Conservation (phyloP, 64 coral and sea anemone genomes). For the Catalaphyllia jardinei region DNA sequence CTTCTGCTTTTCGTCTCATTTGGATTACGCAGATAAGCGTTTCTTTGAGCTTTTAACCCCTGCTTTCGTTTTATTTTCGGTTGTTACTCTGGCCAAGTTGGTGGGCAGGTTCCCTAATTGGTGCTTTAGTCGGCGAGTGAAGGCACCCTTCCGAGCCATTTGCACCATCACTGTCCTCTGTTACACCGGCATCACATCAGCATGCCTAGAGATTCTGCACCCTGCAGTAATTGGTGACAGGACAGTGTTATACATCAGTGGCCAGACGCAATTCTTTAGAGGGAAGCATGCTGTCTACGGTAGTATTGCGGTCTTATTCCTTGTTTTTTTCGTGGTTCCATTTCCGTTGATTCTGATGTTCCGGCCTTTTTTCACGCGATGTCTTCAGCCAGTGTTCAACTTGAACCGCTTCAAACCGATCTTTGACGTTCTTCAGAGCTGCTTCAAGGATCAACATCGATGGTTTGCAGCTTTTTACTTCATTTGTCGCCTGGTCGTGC, state of each 20-base stretch:
- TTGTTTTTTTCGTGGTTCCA: conserved; percentile 17
- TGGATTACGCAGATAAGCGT: conserved; percentile 70
- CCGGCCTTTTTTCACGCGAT: conserved; percentile 3
- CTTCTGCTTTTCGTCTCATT: conserved; percentile 28
- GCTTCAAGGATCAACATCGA: conserved; percentile 68
- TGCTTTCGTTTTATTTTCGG: neutral
- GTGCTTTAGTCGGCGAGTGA: conserved; percentile 77
- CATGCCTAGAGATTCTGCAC: conserved; percentile 59
- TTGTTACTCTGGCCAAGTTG: conserved; percentile 1
- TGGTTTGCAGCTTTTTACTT: conserved; percentile 81
- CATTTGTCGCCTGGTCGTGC: conserved; percentile 52
- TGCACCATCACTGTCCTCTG: conserved; percentile 76
- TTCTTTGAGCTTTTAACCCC: conserved; percentile 22
- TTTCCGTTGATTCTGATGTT: conserved; percentile 61
- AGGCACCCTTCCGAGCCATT: conserved; percentile 79
- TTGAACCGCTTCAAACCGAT: conserved; percentile 25
- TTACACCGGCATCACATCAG: conserved; percentile 56
- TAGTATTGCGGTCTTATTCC: conserved; percentile 12
- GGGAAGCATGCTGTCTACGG: conserved; percentile 66
- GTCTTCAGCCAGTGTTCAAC: conserved; percentile 25
- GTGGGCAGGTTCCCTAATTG: conserved; percentile 54
- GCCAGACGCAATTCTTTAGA: conserved; percentile 56
- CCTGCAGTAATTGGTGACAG: conserved; percentile 33
- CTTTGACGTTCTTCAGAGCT: conserved; percentile 50
- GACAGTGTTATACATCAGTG: conserved; percentile 33